A percentile compares a stretch with the other conserved stretches of the same genome.
Evolutionary conservation across 2,797 vertebrate species (phyloP).

Genomic region (Alca torda): DNA sequence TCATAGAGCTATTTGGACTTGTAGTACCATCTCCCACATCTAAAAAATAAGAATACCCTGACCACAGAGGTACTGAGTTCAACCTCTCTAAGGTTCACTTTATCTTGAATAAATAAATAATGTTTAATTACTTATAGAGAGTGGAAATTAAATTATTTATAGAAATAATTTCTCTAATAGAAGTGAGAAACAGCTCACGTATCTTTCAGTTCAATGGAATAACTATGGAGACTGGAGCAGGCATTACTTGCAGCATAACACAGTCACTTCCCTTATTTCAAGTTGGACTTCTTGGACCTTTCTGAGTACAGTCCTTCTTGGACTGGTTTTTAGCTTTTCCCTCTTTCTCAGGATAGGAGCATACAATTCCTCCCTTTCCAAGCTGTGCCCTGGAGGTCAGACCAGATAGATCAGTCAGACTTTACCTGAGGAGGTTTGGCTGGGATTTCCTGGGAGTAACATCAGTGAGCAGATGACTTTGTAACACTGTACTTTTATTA

Average conservation of each 20-base stretch:
- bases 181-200: not conserved
- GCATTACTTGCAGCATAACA: not conserved
- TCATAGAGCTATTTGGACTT: not conserved
- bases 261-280: not conserved
- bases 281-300: not conserved
- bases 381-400: not conserved
- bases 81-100: not conserved
- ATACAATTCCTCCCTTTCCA: not conserved
- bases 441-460: not conserved
- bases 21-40: not conserved
- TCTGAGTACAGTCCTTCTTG: not conserved
- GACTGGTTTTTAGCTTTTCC: not conserved
- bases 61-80: not conserved
- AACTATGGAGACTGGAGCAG: not conserved
- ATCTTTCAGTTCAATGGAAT: not conserved
- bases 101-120: slow-evolving; percentile 33
- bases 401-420: not conserved
- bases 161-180: not conserved
- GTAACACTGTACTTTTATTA: not conserved
- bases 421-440: not conserved
- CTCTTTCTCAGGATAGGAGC: not conserved
- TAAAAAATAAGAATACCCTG: not conserved
- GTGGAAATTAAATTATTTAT: not conserved
- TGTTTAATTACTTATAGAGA: not conserved
- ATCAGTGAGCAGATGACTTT: not conserved